Evolutionary conservation across 2,113 vertebrate genomes (phyloP).

Genomic region (Mobula hypostoma): DNA sequence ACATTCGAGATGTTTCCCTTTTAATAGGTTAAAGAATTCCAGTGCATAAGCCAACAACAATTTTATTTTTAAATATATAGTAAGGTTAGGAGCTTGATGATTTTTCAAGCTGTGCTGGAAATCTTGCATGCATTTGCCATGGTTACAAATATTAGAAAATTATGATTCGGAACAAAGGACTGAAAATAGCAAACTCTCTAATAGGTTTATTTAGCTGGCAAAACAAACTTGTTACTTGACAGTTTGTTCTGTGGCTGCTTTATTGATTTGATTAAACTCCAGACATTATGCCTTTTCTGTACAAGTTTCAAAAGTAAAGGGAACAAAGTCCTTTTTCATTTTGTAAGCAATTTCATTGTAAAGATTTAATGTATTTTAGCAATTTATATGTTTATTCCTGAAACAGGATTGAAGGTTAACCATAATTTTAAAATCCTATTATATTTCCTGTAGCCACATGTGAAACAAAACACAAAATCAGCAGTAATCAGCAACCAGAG

Average conservation of each 20-base stretch:
- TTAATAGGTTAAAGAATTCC: not conserved
- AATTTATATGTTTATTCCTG: not conserved
- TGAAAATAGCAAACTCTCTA: constrained; percentile 27
- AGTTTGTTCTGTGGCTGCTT: not conserved
- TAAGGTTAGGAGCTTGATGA: not conserved
- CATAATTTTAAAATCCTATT: not conserved
- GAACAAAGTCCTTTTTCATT: not conserved
- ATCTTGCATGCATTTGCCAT: constrained; percentile 15
- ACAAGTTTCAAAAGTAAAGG: not conserved
- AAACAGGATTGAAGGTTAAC: not conserved
- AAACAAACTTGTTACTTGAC: not conserved
- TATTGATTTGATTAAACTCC: constrained; percentile 21
- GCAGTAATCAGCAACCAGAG: not conserved
- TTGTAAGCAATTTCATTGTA: not conserved
- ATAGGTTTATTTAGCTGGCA: not conserved
- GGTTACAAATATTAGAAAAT: constrained; percentile 34
- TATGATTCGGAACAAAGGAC: constrained; percentile 4
- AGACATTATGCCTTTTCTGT: not conserved
- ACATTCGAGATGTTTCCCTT: not conserved
- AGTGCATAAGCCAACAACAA: not conserved
- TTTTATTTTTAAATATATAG: not conserved
- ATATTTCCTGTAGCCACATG: not conserved
- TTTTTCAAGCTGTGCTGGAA: constrained; percentile 23
- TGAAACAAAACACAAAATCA: not conserved
- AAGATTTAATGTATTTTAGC: not conserved